phyloP scores from a whole-genome alignment of 2,113 vertebrate genomes.

The Capreolus pygargus region DNA sequence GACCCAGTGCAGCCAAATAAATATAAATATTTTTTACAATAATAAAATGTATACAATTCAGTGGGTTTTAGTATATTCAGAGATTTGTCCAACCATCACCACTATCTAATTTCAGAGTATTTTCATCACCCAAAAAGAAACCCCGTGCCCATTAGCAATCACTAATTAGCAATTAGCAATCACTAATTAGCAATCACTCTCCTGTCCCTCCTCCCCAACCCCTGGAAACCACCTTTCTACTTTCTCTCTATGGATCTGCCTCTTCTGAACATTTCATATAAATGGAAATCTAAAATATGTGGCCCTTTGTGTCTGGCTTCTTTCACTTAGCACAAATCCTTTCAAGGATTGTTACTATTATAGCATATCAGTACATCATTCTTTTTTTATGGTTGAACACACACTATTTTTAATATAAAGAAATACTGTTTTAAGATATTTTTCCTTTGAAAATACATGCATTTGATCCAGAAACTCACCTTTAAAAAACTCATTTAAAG shows the following conservation, averaged over 20 bases:
- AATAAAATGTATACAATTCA: background rate
- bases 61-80: background rate
- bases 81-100: background rate
- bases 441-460: background rate
- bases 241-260: background rate
- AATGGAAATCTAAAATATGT: background rate
- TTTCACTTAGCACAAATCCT: background rate
- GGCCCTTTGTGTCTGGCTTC: background rate
- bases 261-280: background rate
- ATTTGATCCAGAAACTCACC: background rate
- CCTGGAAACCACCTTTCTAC: background rate
- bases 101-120: background rate
- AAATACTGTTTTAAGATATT: background rate
- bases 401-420: background rate
- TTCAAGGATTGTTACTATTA: background rate
- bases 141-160: background rate
- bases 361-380: background rate
- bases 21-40: background rate
- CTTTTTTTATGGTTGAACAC: background rate
- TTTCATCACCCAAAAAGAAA: background rate
- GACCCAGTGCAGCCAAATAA: background rate
- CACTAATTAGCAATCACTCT: background rate
- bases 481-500: background rate
- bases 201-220: background rate
- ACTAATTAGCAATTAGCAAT: too few species aligned